phyloP scores from a whole-genome alignment of 2,797 vertebrate species.

The Coreius guichenoti region DNA sequence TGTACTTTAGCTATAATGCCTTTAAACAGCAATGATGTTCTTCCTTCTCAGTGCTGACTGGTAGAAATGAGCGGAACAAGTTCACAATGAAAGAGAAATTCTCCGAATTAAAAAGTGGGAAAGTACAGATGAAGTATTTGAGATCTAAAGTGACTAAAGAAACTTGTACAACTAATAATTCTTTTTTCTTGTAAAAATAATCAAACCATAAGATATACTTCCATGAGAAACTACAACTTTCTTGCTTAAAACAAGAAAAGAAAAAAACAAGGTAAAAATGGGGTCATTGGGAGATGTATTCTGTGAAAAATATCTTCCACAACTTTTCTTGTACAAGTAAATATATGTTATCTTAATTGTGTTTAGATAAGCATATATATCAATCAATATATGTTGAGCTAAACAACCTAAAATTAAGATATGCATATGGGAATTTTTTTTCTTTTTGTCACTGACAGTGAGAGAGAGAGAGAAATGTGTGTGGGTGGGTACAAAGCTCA shows the following conservation, averaged over 20 bases:
- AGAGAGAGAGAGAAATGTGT: neutral
- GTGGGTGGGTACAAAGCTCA: constrained; percentile 18
- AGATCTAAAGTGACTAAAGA: constrained; percentile 4
- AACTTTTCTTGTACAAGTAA: neutral
- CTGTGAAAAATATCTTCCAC: neutral
- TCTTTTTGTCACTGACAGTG: neutral
- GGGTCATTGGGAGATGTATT: neutral
- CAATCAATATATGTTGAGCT: neutral
- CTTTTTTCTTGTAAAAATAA: neutral
- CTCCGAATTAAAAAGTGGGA: constrained; percentile 15
- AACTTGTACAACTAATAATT: neutral
- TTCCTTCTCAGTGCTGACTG: neutral
- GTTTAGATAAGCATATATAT: neutral
- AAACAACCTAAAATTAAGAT: constrained; percentile 9
- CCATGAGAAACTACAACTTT: neutral
- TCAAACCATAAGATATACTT: neutral
- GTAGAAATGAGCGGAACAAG: neutral
- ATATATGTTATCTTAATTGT: neutral
- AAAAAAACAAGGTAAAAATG: neutral
- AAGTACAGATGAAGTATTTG: neutral
- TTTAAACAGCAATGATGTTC: constrained; percentile 1
- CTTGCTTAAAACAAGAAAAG: neutral
- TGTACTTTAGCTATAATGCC: neutral
- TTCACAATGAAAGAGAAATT: neutral
- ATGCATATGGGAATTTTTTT: neutral